phyloP scores from a whole-genome alignment of 1,140 invertebrate genomes.

The Macrosteles quadrilineatus region DNA sequence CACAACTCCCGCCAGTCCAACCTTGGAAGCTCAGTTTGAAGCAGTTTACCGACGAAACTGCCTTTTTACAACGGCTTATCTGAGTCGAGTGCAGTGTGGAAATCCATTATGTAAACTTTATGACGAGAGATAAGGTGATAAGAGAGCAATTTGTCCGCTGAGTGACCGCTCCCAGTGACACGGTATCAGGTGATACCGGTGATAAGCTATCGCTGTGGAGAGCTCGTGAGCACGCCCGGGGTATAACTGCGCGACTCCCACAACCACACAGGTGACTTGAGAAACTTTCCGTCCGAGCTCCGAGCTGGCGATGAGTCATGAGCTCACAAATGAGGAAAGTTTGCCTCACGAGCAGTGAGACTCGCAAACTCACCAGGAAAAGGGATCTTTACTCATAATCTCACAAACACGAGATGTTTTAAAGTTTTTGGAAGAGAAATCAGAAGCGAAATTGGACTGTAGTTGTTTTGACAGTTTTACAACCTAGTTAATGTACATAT shows the following conservation, averaged over 20 bases:
- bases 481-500: too few species aligned
- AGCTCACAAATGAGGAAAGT: too few species aligned
- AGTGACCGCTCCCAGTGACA: constrained; percentile 16
- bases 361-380: too few species aligned
- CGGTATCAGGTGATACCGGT: background rate
- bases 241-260: background rate
- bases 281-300: too few species aligned
- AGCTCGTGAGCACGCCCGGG: constrained; percentile 2
- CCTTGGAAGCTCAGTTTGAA: background rate
- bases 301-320: too few species aligned
- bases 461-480: too few species aligned
- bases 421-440: too few species aligned
- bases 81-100: constrained; percentile 2
- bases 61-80: constrained; percentile 3
- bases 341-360: too few species aligned
- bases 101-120: constrained; percentile 22
- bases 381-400: too few species aligned
- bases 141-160: constrained; percentile 19
- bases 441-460: too few species aligned
- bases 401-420: too few species aligned
- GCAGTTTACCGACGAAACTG: background rate
- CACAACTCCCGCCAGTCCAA: too few species aligned
- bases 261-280: background rate
- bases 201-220: background rate
- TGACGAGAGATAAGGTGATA: constrained; percentile 17